Evolutionary conservation across 2,113 vertebrate species (phyloP).

Genomic region (Phrynosoma platyrhinos): DNA sequence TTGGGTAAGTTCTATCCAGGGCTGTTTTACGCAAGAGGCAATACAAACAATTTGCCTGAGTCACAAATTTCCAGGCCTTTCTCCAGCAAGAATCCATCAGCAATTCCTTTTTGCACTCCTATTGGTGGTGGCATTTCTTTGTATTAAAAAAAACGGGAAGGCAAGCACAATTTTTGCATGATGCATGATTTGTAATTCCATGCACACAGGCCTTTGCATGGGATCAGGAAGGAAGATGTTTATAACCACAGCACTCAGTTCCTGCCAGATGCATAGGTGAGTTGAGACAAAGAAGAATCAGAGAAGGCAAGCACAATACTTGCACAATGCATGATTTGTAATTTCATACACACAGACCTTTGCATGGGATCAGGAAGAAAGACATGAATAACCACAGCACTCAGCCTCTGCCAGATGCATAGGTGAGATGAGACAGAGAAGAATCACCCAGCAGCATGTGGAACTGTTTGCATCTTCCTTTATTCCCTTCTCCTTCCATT

Average conservation of each 20-base stretch:
- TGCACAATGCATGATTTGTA: background rate
- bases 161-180: background rate
- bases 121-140: no score
- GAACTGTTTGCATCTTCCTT: background rate
- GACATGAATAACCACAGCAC: background rate
- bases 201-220: no score
- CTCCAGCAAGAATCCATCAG: no score
- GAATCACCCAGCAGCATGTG: background rate
- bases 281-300: no score
- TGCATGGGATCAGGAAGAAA: background rate
- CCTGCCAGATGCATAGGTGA: no score
- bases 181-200: background rate
- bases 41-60: background rate
- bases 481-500: background rate
- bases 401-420: background rate
- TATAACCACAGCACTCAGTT: no score
- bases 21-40: background rate
- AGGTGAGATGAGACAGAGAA: background rate
- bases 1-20: background rate
- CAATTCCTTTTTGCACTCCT: no score
- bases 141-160: background rate
- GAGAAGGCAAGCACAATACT: background rate
- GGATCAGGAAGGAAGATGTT: background rate
- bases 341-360: no score
- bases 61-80: background rate